Evolutionary conservation across 2,888 invertebrate species (phyloP).

Genomic region (Abrostola tripartita): DNA sequence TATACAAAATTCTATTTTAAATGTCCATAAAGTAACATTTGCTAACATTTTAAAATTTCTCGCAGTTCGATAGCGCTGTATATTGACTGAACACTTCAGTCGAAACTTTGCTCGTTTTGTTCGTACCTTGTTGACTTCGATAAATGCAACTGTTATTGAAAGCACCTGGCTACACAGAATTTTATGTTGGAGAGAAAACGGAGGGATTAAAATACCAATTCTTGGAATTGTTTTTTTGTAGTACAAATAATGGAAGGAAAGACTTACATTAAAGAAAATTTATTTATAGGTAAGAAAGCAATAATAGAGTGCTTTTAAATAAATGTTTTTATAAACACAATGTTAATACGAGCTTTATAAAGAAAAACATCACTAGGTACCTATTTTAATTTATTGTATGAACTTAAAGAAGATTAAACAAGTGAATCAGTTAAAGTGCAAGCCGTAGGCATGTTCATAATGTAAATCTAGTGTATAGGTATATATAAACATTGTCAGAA

Average conservation of each 20-base stretch:
- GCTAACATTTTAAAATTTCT: conserved; percentile 17
- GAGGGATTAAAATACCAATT: neutral
- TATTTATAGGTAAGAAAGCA: too few species aligned
- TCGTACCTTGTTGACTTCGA: conserved; percentile 19
- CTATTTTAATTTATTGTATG: too few species aligned
- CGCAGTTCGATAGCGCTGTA: conserved; percentile 3
- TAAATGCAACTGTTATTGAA: conserved; percentile 33
- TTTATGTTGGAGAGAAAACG: neutral
- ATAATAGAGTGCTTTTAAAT: too few species aligned
- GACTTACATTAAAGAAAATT: neutral
- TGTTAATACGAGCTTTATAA: too few species aligned
- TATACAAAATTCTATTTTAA: conserved; percentile 12
- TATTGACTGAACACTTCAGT: conserved; percentile 38
- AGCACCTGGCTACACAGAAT: conserved; percentile 1
- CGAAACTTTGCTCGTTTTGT: conserved; percentile 25
- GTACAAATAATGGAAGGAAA: neutral
- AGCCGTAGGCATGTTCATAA: too few species aligned
- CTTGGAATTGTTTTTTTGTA: neutral
- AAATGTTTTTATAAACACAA: too few species aligned
- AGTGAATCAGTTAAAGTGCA: too few species aligned
- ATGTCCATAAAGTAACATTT: conserved; percentile 1
- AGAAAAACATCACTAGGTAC: too few species aligned
- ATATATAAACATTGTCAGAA: too few species aligned
- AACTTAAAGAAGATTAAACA: too few species aligned
- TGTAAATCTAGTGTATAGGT: too few species aligned